A percentile compares a stretch with the other conserved stretches of the same genome.
Evolutionary conservation across 2,888 invertebrate species (phyloP).

Genomic region (Drosophila flavopinicola): DNA sequence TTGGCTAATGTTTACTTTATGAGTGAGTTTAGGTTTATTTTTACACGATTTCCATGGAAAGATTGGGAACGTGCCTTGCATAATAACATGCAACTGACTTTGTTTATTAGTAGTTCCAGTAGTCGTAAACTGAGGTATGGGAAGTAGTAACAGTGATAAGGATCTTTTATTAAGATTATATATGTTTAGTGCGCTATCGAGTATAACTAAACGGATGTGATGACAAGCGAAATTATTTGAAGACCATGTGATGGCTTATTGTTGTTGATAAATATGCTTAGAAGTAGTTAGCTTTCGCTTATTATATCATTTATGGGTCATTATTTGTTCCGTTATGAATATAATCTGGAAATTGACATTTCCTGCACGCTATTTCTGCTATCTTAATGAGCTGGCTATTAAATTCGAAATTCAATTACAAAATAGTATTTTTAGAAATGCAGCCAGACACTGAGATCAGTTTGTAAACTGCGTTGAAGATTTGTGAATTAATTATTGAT

Average conservation of each 20-base stretch:
- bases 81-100: conserved; percentile 7
- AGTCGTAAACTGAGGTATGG: neutral
- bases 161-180: conserved; percentile 16
- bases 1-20: conserved; percentile 26
- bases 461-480: too few species aligned
- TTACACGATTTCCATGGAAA: conserved; percentile 22
- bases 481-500: neutral
- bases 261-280: neutral
- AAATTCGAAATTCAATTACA: conserved; percentile 1
- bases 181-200: neutral
- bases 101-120: neutral
- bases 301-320: conserved; percentile 4
- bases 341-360: conserved; percentile 24
- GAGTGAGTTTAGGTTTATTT: conserved; percentile 31
- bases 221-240: neutral
- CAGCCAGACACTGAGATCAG: neutral
- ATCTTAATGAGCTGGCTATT: conserved; percentile 6
- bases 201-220: conserved; percentile 14
- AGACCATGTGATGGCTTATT: neutral
- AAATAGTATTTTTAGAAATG: conserved; percentile 24
- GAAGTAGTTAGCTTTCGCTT: neutral
- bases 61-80: conserved; percentile 14
- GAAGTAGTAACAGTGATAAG: conserved; percentile 26
- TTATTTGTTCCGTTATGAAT: neutral
- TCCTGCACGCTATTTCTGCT: conserved; percentile 16